These are phyloP conservation scores for Corythaixoides concolor DNA, from an alignment of 2,113 vertebrate genomes.

Conservation along the genomic window DNA sequence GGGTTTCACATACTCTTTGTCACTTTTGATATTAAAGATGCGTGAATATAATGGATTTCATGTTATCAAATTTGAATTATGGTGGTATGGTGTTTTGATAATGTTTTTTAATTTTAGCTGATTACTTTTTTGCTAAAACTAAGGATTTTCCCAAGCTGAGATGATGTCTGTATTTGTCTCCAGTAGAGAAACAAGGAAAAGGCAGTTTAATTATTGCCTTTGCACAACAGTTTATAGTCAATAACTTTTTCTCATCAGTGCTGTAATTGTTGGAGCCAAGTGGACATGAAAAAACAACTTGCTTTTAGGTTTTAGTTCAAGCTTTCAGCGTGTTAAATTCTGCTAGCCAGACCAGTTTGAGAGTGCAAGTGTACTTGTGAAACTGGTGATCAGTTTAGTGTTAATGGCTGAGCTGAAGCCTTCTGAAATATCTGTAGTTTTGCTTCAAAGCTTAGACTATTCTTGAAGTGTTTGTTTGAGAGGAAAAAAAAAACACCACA, in stretches of 20 bases:
- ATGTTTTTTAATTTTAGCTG: not conserved
- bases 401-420: constrained; percentile 17
- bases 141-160: not conserved
- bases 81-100: rapidly evolving
- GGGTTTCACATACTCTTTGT: not conserved
- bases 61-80: rapidly evolving
- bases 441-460: not conserved
- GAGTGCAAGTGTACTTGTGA: not conserved
- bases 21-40: not conserved
- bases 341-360: not conserved
- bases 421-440: not conserved
- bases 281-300: not conserved
- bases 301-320: not conserved
- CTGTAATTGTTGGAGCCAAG: not conserved
- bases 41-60: rapidly evolving
- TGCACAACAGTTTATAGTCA: not conserved
- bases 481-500: too few relatives aligned
- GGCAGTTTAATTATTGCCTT: not conserved
- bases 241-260: not conserved
- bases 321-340: not conserved
- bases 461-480: not conserved
- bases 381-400: not conserved
- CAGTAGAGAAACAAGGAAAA: not conserved
- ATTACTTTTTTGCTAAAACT: not conserved
- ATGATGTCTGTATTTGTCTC: rapidly evolving